phyloP scores from a whole-genome alignment of 2,888 invertebrate genomes.

The Chorisops tibialis region DNA sequence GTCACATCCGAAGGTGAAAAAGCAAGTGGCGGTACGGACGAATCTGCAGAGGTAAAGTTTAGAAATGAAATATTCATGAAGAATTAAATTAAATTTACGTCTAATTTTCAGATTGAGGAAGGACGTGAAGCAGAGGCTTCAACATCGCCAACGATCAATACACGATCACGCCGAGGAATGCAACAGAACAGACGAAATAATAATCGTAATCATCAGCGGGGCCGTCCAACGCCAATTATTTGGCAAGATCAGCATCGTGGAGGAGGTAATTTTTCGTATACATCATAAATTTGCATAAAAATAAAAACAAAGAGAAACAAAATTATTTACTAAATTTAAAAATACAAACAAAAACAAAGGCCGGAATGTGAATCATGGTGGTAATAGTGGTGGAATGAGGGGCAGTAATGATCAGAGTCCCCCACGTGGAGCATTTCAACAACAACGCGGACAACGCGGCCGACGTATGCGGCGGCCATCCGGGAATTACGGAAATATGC shows the following conservation, averaged over 20 bases:
- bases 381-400: constrained; percentile 34
- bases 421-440: constrained; percentile 35
- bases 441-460: constrained; percentile 45
- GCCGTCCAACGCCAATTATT: constrained; percentile 62
- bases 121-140: constrained; percentile 79
- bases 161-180: constrained; percentile 50
- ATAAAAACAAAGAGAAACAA: neutral
- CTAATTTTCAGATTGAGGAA: constrained; percentile 61
- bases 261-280: neutral
- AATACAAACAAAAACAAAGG: constrained; percentile 6
- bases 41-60: constrained; percentile 46
- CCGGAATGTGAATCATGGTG: constrained; percentile 36
- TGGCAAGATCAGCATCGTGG: constrained; percentile 52
- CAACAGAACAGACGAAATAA: constrained; percentile 46
- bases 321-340: neutral
- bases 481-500: constrained; percentile 44
- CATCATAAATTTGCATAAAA: neutral
- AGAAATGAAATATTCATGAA: neutral
- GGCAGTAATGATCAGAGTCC: constrained; percentile 18
- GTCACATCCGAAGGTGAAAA: constrained; percentile 65
- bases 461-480: constrained; percentile 49
- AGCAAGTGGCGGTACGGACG: constrained; percentile 53
- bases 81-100: no score
- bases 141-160: constrained; percentile 59
- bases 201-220: constrained; percentile 45